Evolutionary conservation across 2,888 invertebrate species (phyloP), one percentile per base, ranked within the genome.

Genomic region (Beris chalybata): DNA sequence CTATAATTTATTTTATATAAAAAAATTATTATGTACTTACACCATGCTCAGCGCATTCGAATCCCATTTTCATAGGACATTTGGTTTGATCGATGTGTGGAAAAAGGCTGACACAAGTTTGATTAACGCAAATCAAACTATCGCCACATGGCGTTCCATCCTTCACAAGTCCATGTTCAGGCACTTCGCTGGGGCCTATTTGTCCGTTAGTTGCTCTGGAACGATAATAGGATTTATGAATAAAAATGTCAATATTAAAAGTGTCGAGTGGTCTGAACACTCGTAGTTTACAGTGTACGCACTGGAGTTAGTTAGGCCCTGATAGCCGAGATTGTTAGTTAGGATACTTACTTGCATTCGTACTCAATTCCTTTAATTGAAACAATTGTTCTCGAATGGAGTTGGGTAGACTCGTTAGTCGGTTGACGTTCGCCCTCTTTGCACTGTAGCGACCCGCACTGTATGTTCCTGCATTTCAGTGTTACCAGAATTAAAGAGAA

Each of bases 81-180:
- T 89, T 91, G 72, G 89, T 90, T 82, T 89, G 89, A 82, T 92
- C 92, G 72, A 93, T 86, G 82, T 89, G 89, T 15, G 91, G 91
- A 82, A 90, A 91, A 74, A 93, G 86, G 79, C 89, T 92, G 70
- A 90, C 88, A 83, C 97, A 97, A 63, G 93, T 91, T 83, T 95
- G 94, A 85, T 95, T 95, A 75, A 95, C 87, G 85, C 97, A 98
- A 75, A 97, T 91, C 82, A 92, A 86, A 83, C 92, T 91, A 77
- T 93, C 91, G 7, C 94, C 95, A 82, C 97, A 97, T 48, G 92
- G 91, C 13, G 97, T 95, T 29, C 97, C 97, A 81, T 97, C 96
- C 73, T 89, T 86, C 66, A 97, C 96, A 74, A 97, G 84, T 3
- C 96, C 97, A 76, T 92, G 85, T n/a, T 88, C 89, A 5, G 88